Conservation (phyloP, 2,888 invertebrate genomes). For the Calephelis perditalis region DNA sequence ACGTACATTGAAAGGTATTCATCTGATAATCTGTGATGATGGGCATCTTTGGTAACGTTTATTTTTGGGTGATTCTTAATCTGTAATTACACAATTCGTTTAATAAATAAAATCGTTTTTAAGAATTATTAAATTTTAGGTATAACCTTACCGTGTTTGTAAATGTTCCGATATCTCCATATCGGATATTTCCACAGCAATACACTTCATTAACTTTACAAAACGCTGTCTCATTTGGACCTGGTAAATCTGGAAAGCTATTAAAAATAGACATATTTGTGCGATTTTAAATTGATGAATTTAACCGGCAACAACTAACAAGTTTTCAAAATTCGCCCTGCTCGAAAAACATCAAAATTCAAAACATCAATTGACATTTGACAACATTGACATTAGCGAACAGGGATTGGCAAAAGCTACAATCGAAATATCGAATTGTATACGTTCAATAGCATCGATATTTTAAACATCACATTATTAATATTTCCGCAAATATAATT, state of each 20-base stretch:
- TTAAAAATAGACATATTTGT: constrained; percentile 70
- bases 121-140: constrained; percentile 14
- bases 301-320: constrained; percentile 31
- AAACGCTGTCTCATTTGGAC: constrained; percentile 73
- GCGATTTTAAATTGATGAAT: constrained; percentile 19
- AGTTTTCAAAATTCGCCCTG: neutral
- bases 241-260: constrained; percentile 71
- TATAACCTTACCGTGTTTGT: constrained; percentile 78
- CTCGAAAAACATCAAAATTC: neutral
- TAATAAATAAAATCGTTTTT: neutral
- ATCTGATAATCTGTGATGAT: constrained; percentile 74
- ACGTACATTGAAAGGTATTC: constrained; percentile 77
- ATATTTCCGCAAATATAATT: too few relatives aligned
- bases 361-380: constrained; percentile 12
- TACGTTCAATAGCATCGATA: too few relatives aligned
- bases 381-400: neutral
- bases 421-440: too few relatives aligned
- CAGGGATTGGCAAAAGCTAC: too few relatives aligned
- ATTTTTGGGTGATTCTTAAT: constrained; percentile 83
- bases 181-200: constrained; percentile 75
- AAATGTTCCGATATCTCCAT: constrained; percentile 76
- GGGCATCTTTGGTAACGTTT: constrained; percentile 81
- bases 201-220: constrained; percentile 82
- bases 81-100: constrained; percentile 47
- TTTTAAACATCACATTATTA: too few relatives aligned